These are phyloP conservation scores for Oceanodroma leucorhoa DNA, from an alignment of 2,797 vertebrate genomes.

Conservation along the genomic window DNA sequence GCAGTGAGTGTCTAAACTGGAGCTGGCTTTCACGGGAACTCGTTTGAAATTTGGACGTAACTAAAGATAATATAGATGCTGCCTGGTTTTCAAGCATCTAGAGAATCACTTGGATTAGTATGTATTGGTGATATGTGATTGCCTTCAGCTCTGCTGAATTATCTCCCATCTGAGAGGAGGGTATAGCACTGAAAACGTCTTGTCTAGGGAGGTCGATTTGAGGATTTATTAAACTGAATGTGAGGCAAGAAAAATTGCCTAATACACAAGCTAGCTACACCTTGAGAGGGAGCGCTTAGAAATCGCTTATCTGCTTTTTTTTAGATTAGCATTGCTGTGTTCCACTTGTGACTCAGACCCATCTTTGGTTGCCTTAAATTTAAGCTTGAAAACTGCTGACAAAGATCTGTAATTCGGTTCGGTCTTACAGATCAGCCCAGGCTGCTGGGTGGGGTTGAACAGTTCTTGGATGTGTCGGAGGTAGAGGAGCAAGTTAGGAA, in stretches of 20 bases:
- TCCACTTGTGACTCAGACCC: not conserved
- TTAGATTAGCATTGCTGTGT: not conserved
- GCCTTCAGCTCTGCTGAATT: not conserved
- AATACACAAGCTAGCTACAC: not conserved
- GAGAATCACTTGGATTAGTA: not conserved
- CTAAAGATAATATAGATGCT: not conserved
- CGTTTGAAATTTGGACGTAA: accelerated
- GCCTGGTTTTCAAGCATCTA: not conserved
- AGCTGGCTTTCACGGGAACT: not conserved
- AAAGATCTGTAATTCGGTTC: not conserved
- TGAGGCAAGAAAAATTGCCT: not conserved
- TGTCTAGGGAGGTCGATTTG: not conserved
- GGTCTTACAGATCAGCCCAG: not conserved
- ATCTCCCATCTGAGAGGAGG: not conserved
- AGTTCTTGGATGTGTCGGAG: not conserved
- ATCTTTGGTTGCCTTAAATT: not conserved
- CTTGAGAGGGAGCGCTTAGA: not conserved
- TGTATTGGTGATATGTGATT: not conserved
- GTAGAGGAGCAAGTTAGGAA: not conserved
- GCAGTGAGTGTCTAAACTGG: not conserved
- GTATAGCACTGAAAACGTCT: not conserved
- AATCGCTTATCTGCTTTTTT: not conserved
- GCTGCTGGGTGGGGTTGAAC: not conserved
- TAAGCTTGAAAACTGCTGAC: not conserved
- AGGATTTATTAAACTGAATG: not conserved